Evolutionary conservation across 2,113 vertebrate species (phyloP), one percentile per base, ranked within the genome.

Genomic region (Rana temporaria): DNA sequence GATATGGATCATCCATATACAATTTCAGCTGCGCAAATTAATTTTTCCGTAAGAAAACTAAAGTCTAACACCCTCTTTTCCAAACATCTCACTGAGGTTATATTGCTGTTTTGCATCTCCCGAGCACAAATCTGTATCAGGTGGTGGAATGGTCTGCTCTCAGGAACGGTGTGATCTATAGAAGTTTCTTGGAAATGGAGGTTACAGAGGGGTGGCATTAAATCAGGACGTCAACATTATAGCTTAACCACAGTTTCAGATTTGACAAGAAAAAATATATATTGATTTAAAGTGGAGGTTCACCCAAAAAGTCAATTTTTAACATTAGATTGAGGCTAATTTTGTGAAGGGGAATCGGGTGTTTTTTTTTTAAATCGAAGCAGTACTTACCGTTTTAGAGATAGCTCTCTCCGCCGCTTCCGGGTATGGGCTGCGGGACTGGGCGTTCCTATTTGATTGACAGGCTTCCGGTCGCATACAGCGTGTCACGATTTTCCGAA

Each of bases 211-310:
- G 53, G 53, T 1, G 68, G 48, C 15, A 71, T 8, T 53, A n/a
- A n/a, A n/a, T 53, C 16, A n/a, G n/a, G n/a, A 70, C 7, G n/a
- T 74, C 4, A 38, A 22, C 59, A 38, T 60, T 55, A 74, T 3
- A 4, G 71, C 12, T 22, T 62, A 62, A 22, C 26, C 0, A 22
- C 59, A 20, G 57, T 3, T 60, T 19, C n/a, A n/a, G 1, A 56
- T 30, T 20, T 74, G 71, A 73, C 71, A 73, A 73, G 71, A 73
- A 73, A 57, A 59, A 73, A 73, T 59, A 73, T 73, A 73, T 73
- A 73, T 14, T 18, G 12, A 8, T 9, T 19, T 14, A 34, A n/a
- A n/a, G n/a, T n/a, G n/a, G n/a, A n/a, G n/a, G n/a, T n/a, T n/a
- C n/a, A n/a, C n/a, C n/a, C n/a, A n/a, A n/a, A n/a, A n/a, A n/a